phyloP scores from a whole-genome alignment of 2,888 invertebrate genomes.

The Chironomus tentans region DNA sequence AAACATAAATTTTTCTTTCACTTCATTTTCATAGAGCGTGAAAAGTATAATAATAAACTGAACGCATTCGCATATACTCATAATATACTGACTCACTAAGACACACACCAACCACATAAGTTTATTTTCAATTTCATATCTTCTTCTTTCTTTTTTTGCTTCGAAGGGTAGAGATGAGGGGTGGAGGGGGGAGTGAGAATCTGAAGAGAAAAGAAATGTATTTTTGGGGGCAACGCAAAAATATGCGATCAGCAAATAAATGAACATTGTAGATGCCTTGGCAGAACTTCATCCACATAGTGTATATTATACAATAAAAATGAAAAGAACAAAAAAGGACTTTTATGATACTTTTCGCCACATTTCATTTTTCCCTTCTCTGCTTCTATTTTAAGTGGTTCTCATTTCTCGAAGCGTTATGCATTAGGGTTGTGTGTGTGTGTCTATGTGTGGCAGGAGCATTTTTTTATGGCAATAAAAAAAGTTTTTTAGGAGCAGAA shows the following conservation, averaged over 20 bases:
- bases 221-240: neutral
- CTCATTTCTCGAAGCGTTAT: neutral
- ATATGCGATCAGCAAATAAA: neutral
- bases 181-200: too few relatives aligned
- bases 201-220: neutral
- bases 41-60: slow-evolving; percentile 23
- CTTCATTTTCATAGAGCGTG: slow-evolving; percentile 24
- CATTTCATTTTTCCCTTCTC: slow-evolving; percentile 3
- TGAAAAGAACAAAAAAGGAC: slow-evolving; percentile 2
- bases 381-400: neutral
- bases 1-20: slow-evolving; percentile 16
- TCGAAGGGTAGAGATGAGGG: too few relatives aligned
- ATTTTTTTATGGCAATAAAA: neutral
- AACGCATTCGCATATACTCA: neutral
- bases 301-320: too few relatives aligned
- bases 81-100: neutral
- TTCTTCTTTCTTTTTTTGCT: neutral
- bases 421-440: neutral
- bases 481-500: slow-evolving; percentile 2
- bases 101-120: neutral
- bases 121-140: neutral
- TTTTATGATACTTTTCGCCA: neutral
- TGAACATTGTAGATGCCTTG: neutral
- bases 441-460: neutral
- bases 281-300: too few relatives aligned